Evolutionary conservation across 1,140 invertebrate genomes (phyloP).

Genomic region (Periplaneta americana): DNA sequence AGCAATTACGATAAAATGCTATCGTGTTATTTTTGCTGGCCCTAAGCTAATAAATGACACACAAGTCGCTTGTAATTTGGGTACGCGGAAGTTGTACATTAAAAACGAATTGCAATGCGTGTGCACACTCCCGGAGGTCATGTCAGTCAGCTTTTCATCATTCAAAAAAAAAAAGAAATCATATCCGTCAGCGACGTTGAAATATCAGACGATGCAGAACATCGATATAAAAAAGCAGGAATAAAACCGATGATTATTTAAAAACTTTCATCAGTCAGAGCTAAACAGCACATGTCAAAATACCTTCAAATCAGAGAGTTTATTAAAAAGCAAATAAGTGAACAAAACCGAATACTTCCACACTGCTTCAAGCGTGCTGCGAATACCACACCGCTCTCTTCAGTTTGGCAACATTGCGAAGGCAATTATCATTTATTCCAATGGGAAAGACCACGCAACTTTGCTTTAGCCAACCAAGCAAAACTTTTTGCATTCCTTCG

Average conservation of each 20-base stretch:
- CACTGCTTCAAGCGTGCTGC: neutral
- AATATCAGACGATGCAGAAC: neutral
- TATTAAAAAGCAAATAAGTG: neutral
- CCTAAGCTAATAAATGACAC: neutral
- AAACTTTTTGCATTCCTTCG: neutral
- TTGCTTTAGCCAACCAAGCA: neutral
- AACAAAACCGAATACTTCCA: no score
- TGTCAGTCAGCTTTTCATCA: neutral
- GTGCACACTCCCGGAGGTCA: no score
- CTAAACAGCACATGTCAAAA: neutral
- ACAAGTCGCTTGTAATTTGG: neutral
- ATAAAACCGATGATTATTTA: neutral
- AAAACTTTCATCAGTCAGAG: neutral
- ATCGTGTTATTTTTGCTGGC: neutral
- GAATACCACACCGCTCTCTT: neutral
- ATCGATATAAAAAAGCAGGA: neutral
- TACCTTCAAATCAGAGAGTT: neutral
- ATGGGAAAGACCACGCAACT: neutral
- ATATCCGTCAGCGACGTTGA: neutral
- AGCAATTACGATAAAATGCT: neutral
- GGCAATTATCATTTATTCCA: neutral
- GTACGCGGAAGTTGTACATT: neutral
- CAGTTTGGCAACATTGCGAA: neutral
- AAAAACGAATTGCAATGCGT: neutral
- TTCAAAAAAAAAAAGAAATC: neutral